A percentile compares a stretch with the other conserved stretches of the same genome.
Evolutionary conservation across 2,797 vertebrate genomes (phyloP).

Genomic region (Rhadinocentrus ornatus): DNA sequence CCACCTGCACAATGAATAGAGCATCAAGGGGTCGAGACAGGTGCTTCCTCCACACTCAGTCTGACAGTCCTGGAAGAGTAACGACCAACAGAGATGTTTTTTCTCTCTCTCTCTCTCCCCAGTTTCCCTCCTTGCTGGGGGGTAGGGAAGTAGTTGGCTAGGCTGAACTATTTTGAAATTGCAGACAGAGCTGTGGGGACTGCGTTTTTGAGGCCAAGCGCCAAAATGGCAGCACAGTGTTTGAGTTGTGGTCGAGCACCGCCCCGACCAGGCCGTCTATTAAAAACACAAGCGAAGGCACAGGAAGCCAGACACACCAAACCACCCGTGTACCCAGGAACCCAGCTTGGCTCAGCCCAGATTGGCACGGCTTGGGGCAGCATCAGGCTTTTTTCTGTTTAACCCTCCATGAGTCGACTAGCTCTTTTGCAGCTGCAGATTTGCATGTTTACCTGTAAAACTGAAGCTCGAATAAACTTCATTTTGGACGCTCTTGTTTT

Average conservation of each 20-base stretch:
- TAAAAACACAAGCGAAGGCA: constrained; percentile 82
- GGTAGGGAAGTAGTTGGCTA: constrained; percentile 57
- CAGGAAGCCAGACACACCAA: constrained; percentile 80
- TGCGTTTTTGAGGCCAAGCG: constrained; percentile 74
- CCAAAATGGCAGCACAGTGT: constrained; percentile 78
- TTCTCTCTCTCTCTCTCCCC: constrained; percentile 39
- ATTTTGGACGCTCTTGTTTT: constrained; percentile 6
- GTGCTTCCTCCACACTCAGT: constrained; percentile 72
- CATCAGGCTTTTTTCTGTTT: constrained; percentile 26
- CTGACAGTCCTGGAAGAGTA: constrained; percentile 52
- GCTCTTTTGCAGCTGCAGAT: constrained; percentile 55
- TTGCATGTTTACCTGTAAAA: constrained; percentile 44
- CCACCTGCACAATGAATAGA: constrained; percentile 67
- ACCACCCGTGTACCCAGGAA: constrained; percentile 68
- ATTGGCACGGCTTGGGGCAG: constrained; percentile 53
- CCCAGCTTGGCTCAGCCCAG: constrained; percentile 60
- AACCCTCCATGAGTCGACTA: constrained; percentile 47
- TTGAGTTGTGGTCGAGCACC: constrained; percentile 83
- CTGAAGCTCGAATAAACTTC: constrained; percentile 34
- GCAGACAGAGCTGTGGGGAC: constrained; percentile 73
- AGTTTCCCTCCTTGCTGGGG: constrained; percentile 59
- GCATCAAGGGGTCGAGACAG: constrained; percentile 66
- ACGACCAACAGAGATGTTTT: constrained; percentile 46
- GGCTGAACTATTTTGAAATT: constrained; percentile 75
- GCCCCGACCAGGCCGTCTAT: constrained; percentile 81